Evolutionary conservation across 1,140 invertebrate species (phyloP).

Genomic region (Phenacoccus solenopsis): DNA sequence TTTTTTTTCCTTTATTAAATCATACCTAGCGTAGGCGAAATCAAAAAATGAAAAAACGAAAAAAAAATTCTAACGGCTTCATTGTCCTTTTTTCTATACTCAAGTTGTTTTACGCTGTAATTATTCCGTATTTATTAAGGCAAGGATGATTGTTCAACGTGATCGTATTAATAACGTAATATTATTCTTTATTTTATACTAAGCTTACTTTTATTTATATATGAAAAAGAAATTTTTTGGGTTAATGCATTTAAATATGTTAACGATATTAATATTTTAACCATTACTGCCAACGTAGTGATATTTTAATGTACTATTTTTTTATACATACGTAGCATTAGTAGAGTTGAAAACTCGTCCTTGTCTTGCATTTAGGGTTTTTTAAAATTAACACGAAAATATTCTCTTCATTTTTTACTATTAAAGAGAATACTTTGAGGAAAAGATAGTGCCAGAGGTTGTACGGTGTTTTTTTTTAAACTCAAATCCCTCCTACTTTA

Average conservation of each 20-base stretch:
- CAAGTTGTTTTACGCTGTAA: neutral
- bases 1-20: neutral
- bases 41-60: no score
- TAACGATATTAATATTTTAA: conserved; percentile 16
- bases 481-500: neutral
- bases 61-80: no score
- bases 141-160: conserved; percentile 16
- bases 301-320: neutral
- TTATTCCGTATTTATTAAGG: conserved; percentile 7
- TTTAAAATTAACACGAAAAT: neutral
- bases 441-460: neutral
- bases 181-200: neutral
- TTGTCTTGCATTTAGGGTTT: conserved; percentile 10
- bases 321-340: neutral
- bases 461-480: neutral
- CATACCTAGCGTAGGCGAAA: no score
- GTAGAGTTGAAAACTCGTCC: conserved; percentile 11
- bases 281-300: conserved; percentile 10
- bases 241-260: conserved; percentile 13
- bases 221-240: neutral
- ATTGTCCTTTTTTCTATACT: neutral
- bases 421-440: no score
- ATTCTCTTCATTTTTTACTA: no score
- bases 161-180: neutral
- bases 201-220: neutral